These are phyloP conservation scores for Lonchura striata DNA, from an alignment of 2,113 vertebrate genomes.

Conservation along the genomic window DNA sequence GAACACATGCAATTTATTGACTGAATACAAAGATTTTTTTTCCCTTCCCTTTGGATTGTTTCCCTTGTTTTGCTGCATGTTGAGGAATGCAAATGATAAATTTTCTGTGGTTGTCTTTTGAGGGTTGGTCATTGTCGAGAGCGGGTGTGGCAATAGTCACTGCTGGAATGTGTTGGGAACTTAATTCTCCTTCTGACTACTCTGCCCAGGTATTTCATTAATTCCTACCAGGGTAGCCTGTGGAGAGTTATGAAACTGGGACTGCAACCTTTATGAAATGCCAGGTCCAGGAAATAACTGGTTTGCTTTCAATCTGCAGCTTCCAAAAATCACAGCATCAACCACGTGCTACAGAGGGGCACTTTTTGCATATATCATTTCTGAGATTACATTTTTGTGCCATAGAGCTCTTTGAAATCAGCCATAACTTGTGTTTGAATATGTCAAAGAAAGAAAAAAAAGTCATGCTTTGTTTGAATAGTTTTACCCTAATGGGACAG, in stretches of 20 bases:
- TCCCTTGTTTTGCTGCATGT: background rate
- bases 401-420: background rate
- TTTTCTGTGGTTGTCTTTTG: slow-evolving; percentile 8
- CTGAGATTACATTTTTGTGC: background rate
- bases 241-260: slow-evolving; percentile 48
- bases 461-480: background rate
- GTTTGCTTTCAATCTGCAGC: background rate
- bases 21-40: background rate
- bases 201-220: slow-evolving; percentile 58
- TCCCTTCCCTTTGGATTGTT: background rate
- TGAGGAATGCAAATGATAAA: background rate
- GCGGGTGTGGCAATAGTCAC: background rate
- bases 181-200: slow-evolving; percentile 47
- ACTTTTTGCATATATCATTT: background rate
- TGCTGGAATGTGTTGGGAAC: slow-evolving; percentile 19
- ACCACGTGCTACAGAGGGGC: background rate
- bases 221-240: background rate
- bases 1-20: background rate
- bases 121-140: background rate
- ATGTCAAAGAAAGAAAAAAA: background rate
- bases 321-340: background rate
- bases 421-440: background rate
- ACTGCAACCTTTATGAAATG: background rate
- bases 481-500: background rate
- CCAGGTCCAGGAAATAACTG: background rate